Percentiles rank a stretch among this genome's conserved stretches.
phyloP scores from a whole-genome alignment of 2,888 invertebrate species.

The Agonopterix alstromeriana region DNA sequence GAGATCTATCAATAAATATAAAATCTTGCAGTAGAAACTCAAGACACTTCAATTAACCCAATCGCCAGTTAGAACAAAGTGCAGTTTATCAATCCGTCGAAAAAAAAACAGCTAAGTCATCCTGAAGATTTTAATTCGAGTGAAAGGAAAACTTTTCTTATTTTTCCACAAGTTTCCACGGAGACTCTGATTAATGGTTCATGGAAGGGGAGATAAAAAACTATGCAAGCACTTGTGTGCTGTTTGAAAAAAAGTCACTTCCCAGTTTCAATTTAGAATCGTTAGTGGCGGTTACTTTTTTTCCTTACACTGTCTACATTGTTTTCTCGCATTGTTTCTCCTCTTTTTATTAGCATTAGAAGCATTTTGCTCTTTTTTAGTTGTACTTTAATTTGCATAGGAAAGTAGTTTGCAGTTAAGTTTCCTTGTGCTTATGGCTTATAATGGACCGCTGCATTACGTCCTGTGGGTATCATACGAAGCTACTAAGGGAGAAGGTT shows the following conservation, averaged over 20 bases:
- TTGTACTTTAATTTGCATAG: too few relatives aligned
- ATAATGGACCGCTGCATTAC: too few relatives aligned
- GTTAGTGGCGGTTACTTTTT: slow-evolving; percentile 12
- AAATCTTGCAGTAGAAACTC: not conserved
- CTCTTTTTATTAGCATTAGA: not conserved
- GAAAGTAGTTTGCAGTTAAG: too few relatives aligned
- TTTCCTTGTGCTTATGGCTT: too few relatives aligned
- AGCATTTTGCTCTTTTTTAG: not conserved
- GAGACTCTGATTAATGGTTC: slow-evolving; percentile 42
- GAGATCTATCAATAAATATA: not conserved
- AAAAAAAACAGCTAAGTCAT: slow-evolving; percentile 24
- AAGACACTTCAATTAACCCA: slow-evolving; percentile 20
- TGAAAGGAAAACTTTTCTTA: slow-evolving; percentile 53
- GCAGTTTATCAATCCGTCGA: slow-evolving; percentile 37
- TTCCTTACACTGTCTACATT: not conserved
- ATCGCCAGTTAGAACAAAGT: slow-evolving; percentile 28
- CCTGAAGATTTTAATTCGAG: slow-evolving; percentile 52
- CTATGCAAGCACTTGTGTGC: slow-evolving; percentile 12
- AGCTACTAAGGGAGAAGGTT: too few relatives aligned
- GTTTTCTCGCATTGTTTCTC: not conserved
- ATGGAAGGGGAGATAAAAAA: slow-evolving; percentile 21
- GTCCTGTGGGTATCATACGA: too few relatives aligned
- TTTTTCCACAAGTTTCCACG: slow-evolving; percentile 35
- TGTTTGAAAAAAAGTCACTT: slow-evolving; percentile 15
- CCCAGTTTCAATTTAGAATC: slow-evolving; percentile 20